These are phyloP conservation scores for Brachypodius melanocephalos DNA, from an alignment of 2,113 vertebrate genomes.

Conservation along the genomic window DNA sequence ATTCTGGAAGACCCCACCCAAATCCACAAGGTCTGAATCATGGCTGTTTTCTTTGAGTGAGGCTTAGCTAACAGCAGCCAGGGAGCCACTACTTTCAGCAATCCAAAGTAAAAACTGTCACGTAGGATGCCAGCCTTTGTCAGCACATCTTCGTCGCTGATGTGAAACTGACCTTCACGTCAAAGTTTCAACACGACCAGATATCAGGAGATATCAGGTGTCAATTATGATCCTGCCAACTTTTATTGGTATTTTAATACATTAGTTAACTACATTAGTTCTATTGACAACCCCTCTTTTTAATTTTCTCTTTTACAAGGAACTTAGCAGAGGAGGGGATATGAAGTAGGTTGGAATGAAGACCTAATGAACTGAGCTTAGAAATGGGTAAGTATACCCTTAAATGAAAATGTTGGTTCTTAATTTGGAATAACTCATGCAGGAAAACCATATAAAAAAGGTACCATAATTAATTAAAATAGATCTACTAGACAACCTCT, in stretches of 20 bases:
- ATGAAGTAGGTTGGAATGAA: not conserved
- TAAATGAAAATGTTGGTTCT: not conserved
- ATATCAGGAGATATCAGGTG: not conserved
- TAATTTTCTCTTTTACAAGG: not conserved
- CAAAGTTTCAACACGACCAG: not conserved
- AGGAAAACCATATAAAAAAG: not conserved
- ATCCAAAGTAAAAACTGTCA: not conserved
- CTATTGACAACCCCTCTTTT: not conserved
- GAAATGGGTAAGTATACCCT: not conserved
- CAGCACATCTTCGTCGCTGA: not conserved
- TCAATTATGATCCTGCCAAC: not conserved
- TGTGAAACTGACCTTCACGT: not conserved
- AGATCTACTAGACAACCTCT: not conserved
- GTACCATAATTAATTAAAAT: not conserved
- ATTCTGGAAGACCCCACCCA: not conserved
- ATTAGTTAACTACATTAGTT: not conserved
- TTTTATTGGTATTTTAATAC: not conserved
- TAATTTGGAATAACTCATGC: not conserved
- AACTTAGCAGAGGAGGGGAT: not conserved
- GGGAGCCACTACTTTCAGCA: not conserved
- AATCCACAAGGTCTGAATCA: not conserved
- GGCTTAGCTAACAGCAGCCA: not conserved
- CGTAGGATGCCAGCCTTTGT: not conserved
- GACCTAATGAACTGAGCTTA: not conserved
- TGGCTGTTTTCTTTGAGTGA: not conserved